phyloP scores from a whole-genome alignment of 2,888 invertebrate species.

The Crioceris asparagi region DNA sequence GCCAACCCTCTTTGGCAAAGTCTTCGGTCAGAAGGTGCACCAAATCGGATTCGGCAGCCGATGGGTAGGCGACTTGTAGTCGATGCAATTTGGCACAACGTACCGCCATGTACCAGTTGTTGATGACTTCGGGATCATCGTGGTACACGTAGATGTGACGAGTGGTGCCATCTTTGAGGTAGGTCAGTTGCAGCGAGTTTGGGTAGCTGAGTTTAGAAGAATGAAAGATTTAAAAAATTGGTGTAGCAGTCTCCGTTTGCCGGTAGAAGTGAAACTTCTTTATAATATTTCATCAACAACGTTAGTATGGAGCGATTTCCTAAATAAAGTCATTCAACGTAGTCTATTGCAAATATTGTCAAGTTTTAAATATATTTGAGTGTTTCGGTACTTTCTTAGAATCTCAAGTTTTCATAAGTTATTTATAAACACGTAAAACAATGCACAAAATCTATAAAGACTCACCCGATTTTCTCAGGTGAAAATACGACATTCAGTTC shows the following conservation, averaged over 20 bases:
- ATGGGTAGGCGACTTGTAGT: slow-evolving; percentile 72
- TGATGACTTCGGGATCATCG: slow-evolving; percentile 74
- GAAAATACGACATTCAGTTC: slow-evolving; percentile 78
- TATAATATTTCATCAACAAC: too few species aligned
- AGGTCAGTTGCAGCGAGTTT: slow-evolving; percentile 77
- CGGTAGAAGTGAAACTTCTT: too few species aligned
- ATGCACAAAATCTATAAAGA: background rate
- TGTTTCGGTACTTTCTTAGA: too few species aligned
- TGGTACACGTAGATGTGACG: slow-evolving; percentile 81
- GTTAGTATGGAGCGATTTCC: too few species aligned
- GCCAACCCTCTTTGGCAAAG: slow-evolving; percentile 77
- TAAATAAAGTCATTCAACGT: too few species aligned
- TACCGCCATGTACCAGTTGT: slow-evolving; percentile 60
- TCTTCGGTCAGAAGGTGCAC: slow-evolving; percentile 65
- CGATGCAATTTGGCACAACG: slow-evolving; percentile 75
- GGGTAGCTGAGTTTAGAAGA: slow-evolving; percentile 16
- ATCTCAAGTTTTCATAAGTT: too few species aligned
- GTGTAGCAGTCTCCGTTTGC: too few species aligned
- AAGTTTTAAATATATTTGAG: too few species aligned
- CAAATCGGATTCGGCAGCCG: slow-evolving; percentile 60
- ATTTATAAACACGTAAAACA: too few species aligned
- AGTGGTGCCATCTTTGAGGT: slow-evolving; percentile 74
- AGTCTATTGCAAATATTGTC: too few species aligned
- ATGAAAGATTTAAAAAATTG: background rate
- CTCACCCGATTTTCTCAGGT: slow-evolving; percentile 62